A percentile compares a stretch with the other conserved stretches of the same genome.
These are phyloP conservation scores for Piscicola geometra DNA, from an alignment of 2,888 invertebrate species.

Conservation along the genomic window DNA sequence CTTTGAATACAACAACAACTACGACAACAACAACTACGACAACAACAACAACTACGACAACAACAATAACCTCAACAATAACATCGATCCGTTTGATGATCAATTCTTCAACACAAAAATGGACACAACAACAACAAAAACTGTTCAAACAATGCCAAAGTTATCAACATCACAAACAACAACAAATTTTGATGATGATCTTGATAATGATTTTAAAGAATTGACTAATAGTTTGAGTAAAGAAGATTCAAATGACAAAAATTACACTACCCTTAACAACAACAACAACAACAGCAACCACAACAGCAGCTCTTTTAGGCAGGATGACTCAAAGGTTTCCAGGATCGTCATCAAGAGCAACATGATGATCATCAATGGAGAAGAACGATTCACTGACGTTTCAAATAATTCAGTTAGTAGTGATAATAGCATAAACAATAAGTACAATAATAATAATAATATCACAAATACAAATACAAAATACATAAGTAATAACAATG, in stretches of 20 bases:
- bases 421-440: no score
- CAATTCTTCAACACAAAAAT: no score
- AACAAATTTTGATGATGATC: background rate
- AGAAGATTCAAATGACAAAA: background rate
- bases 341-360: background rate
- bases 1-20: background rate
- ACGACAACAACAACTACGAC: background rate
- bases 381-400: background rate
- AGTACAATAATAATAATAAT: background rate
- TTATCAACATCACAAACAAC: no score
- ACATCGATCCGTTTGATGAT: no score
- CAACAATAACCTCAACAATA: no score
- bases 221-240: background rate
- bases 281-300: background rate
- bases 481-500: no score
- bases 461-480: no score
- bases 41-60: slow-evolving; percentile 4
- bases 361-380: background rate
- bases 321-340: background rate
- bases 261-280: background rate
- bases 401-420: no score
- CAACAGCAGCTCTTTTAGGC: background rate
- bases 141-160: no score
- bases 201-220: background rate
- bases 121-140: no score